Conservation (phyloP, 2,888 invertebrate species). For the Andrena marginata region DNA sequence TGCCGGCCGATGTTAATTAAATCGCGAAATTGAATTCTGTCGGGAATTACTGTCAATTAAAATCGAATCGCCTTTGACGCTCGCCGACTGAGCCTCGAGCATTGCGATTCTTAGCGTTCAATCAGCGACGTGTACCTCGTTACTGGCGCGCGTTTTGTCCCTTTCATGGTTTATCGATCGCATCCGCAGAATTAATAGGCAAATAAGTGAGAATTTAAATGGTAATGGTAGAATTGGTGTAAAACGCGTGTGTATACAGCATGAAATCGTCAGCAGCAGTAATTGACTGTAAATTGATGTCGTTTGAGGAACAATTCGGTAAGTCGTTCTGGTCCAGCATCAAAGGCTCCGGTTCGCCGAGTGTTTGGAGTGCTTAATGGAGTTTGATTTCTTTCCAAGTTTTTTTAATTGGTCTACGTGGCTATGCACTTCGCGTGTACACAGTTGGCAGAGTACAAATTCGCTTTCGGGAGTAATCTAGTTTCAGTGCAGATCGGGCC, state of each 20-base stretch:
- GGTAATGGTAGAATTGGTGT: background rate
- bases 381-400: slow-evolving; percentile 8
- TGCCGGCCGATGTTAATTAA: slow-evolving; percentile 61
- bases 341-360: slow-evolving; percentile 3
- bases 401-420: slow-evolving; percentile 34
- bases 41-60: slow-evolving; percentile 64
- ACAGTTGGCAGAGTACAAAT: slow-evolving; percentile 17
- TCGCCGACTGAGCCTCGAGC: background rate
- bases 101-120: slow-evolving; percentile 9
- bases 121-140: slow-evolving; percentile 14
- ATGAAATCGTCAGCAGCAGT: no score
- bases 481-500: slow-evolving; percentile 21
- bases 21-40: slow-evolving; percentile 59
- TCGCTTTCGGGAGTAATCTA: slow-evolving; percentile 30
- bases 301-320: background rate
- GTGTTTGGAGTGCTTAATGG: slow-evolving; percentile 1
- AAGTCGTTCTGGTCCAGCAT: background rate
- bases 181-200: background rate
- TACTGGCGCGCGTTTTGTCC: background rate
- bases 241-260: background rate
- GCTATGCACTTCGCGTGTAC: background rate
- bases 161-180: background rate
- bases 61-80: slow-evolving; percentile 44
- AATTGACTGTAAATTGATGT: slow-evolving; percentile 1
- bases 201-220: background rate